Conservation (phyloP, 2,113 vertebrate species). For the Burhinus oedicnemus region DNA sequence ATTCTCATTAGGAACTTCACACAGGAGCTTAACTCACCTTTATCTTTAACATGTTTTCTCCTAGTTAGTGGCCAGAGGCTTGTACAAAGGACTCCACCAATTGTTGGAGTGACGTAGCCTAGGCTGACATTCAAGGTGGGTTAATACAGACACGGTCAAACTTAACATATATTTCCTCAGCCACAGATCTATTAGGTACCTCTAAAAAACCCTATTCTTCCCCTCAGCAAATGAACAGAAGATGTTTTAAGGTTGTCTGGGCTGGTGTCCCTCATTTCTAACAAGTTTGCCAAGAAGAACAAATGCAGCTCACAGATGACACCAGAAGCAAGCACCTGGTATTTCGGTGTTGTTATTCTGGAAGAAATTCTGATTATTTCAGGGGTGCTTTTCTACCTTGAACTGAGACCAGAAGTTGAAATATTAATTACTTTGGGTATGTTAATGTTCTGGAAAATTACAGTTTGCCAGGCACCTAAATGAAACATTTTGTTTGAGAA, state of each 20-base stretch:
- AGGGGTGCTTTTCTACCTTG: background rate
- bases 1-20: conserved; percentile 41
- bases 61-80: background rate
- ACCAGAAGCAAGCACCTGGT: background rate
- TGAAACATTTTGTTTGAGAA: background rate
- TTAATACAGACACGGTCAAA: background rate
- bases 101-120: background rate
- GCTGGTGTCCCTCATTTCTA: background rate
- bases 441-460: background rate
- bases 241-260: background rate
- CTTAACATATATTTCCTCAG: background rate
- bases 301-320: background rate
- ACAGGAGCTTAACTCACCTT: conserved; percentile 45
- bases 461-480: background rate
- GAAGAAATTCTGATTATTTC: background rate
- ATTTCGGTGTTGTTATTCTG: background rate
- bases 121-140: background rate
- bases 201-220: background rate
- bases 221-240: background rate
- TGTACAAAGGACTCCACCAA: conserved; percentile 13
- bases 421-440: background rate
- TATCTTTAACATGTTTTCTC: conserved; percentile 19
- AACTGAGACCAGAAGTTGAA: background rate
- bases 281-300: background rate
- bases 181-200: background rate